Evolutionary conservation across 2,113 vertebrate species (phyloP).

Genomic region (Pontoporia blainvillei): DNA sequence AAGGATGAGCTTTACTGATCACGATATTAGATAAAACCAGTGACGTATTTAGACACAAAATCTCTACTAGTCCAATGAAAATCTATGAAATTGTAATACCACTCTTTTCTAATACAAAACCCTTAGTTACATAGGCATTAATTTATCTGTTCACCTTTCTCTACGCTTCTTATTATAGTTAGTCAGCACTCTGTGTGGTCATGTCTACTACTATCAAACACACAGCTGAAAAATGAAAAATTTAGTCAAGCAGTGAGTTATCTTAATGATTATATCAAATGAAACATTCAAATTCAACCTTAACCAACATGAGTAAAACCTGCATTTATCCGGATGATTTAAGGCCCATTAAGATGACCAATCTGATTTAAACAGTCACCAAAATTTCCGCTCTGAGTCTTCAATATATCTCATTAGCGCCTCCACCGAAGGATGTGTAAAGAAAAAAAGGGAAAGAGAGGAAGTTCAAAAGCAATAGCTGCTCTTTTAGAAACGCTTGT

Average conservation of each 20-base stretch:
- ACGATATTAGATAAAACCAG: neutral
- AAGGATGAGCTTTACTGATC: neutral
- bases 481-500: neutral
- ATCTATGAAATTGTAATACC: neutral
- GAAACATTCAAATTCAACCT: slow-evolving; percentile 32
- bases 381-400: neutral
- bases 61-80: neutral
- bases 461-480: neutral
- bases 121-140: neutral
- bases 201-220: neutral
- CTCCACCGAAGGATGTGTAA: neutral
- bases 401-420: neutral
- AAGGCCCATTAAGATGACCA: neutral
- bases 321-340: slow-evolving; percentile 12
- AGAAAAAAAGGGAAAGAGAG: neutral
- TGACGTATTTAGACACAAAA: neutral
- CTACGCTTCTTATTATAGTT: neutral
- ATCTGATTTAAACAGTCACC: neutral
- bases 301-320: slow-evolving; percentile 14
- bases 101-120: neutral
- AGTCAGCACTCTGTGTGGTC: neutral
- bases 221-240: neutral
- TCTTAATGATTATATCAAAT: slow-evolving; percentile 13
- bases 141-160: neutral
- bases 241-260: neutral